These are phyloP conservation scores for Oscheius sp. DNA, from an alignment of 1,140 invertebrate species.

Conservation along the genomic window DNA sequence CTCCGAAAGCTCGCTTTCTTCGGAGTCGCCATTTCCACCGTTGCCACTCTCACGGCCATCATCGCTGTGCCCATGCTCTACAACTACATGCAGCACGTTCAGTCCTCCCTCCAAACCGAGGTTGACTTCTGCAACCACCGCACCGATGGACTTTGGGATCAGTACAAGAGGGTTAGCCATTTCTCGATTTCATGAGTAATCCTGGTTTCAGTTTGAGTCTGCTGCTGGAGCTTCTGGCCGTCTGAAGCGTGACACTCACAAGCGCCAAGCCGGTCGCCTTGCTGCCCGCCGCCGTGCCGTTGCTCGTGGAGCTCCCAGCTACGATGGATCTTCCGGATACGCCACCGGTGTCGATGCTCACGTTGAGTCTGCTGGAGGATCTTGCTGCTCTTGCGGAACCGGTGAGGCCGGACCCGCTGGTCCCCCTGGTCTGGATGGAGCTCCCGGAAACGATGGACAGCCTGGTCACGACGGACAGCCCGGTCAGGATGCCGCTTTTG, in stretches of 20 bases:
- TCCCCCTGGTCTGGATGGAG: slow-evolving; percentile 37
- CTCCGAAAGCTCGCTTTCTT: slow-evolving; percentile 44
- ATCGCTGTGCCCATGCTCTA: slow-evolving; percentile 46
- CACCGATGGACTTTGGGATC: slow-evolving; percentile 40
- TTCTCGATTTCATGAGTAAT: neutral
- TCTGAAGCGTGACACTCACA: slow-evolving; percentile 31
- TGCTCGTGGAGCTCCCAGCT: slow-evolving; percentile 6
- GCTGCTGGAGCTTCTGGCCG: slow-evolving; percentile 22
- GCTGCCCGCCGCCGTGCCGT: neutral
- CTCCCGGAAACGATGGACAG: slow-evolving; percentile 34
- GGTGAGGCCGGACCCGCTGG: slow-evolving; percentile 30
- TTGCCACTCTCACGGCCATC: slow-evolving; percentile 42
- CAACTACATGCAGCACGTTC: slow-evolving; percentile 48
- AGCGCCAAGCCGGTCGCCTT: slow-evolving; percentile 7
- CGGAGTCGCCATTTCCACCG: slow-evolving; percentile 41
- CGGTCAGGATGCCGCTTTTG: slow-evolving; percentile 36
- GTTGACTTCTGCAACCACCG: slow-evolving; percentile 42
- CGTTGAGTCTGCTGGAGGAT: slow-evolving; percentile 25
- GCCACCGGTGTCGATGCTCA: slow-evolving; percentile 6
- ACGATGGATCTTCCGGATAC: slow-evolving; percentile 25
- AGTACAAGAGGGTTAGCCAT: slow-evolving; percentile 23
- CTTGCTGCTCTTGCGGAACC: slow-evolving; percentile 34
- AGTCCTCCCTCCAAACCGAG: slow-evolving; percentile 40
- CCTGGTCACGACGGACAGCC: slow-evolving; percentile 42
- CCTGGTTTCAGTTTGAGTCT: slow-evolving; percentile 22